These are phyloP conservation scores for Furnarius figulus DNA, from an alignment of 2,113 vertebrate genomes.

Conservation along the genomic window DNA sequence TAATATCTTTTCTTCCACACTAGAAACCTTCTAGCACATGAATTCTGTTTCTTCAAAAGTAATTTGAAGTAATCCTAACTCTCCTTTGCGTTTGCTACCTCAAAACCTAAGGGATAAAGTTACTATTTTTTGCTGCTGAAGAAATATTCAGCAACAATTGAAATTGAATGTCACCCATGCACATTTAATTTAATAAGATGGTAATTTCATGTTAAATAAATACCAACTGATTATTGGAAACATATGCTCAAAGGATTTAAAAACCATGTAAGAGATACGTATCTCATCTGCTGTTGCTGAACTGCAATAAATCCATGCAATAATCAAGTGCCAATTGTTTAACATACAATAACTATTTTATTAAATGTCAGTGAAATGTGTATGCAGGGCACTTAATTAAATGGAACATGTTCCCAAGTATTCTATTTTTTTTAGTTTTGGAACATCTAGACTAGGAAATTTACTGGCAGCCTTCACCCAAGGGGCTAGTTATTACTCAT, in stretches of 20 bases:
- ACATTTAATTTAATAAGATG: constrained; percentile 63
- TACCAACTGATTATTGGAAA: constrained; percentile 58
- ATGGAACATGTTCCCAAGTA: constrained; percentile 29
- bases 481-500: constrained; percentile 11
- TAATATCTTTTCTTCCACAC: background rate
- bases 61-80: constrained; percentile 51
- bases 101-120: constrained; percentile 37
- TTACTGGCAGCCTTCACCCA: constrained; percentile 32
- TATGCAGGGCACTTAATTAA: constrained; percentile 25
- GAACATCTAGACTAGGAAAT: constrained; percentile 14
- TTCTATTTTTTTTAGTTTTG: constrained; percentile 38
- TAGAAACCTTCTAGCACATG: background rate
- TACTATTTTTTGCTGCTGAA: constrained; percentile 43
- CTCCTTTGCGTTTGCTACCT: constrained; percentile 20
- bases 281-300: constrained; percentile 42
- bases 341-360: constrained; percentile 54
- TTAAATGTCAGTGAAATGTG: constrained; percentile 31
- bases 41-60: constrained; percentile 23
- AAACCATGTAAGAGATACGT: background rate
- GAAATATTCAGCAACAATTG: background rate
- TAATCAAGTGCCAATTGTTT: constrained; percentile 63
- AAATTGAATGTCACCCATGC: constrained; percentile 44
- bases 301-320: constrained; percentile 38
- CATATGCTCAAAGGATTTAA: constrained; percentile 50
- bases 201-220: constrained; percentile 70